Evolutionary conservation across 2,113 vertebrate species (phyloP).

Genomic region (Onychorhynchus coronatus): DNA sequence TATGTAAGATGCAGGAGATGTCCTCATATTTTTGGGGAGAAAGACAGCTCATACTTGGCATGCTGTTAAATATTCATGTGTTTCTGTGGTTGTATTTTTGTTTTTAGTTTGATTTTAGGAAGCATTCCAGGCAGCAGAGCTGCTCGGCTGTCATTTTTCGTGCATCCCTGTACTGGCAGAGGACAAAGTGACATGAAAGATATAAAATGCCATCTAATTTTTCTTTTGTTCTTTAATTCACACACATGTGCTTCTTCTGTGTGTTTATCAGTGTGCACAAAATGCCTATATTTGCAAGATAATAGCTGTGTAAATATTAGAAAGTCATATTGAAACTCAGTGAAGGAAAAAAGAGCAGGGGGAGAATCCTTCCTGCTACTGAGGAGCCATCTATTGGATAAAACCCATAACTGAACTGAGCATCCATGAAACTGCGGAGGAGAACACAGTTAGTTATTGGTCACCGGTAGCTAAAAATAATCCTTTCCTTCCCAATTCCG

Average conservation of each 20-base stretch:
- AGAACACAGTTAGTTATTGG: constrained; percentile 12
- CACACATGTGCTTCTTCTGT: neutral
- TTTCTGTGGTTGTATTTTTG: neutral
- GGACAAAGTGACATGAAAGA: neutral
- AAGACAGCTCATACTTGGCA: neutral
- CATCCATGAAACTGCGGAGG: neutral
- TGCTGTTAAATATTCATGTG: neutral
- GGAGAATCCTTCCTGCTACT: constrained; percentile 48
- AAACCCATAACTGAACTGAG: constrained; percentile 40
- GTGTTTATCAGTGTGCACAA: constrained; percentile 29
- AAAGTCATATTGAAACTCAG: constrained; percentile 9
- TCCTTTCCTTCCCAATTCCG: neutral
- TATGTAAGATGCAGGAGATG: neutral
- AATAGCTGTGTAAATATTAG: constrained; percentile 51
- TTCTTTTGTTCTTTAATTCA: constrained; percentile 29
- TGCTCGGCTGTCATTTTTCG: neutral
- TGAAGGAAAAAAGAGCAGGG: neutral
- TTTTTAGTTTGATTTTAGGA: neutral
- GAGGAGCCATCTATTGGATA: constrained; percentile 68
- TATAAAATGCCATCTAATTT: constrained; percentile 24
- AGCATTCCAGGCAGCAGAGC: neutral
- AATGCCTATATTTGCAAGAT: constrained; percentile 50
- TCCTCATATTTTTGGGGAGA: neutral
- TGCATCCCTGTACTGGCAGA: neutral
- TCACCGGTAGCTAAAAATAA: neutral